Evolutionary conservation across 2,888 invertebrate species (phyloP).

Genomic region (Seira musarum): DNA sequence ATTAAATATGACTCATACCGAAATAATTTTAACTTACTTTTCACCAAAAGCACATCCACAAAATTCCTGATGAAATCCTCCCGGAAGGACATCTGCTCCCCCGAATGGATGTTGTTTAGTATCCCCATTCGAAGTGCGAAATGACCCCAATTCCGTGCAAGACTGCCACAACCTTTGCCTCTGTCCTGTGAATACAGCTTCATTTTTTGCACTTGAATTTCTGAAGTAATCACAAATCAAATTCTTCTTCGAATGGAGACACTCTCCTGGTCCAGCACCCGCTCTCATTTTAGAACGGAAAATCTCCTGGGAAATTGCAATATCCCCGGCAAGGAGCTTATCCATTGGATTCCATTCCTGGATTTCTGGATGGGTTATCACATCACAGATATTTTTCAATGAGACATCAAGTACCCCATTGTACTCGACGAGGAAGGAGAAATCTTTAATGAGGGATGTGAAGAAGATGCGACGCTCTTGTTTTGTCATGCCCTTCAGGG

Average conservation of each 20-base stretch:
- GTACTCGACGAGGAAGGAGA: conserved; percentile 32
- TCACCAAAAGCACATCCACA: conserved; percentile 40
- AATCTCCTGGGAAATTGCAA: conserved; percentile 28
- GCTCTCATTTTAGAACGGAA: conserved; percentile 25
- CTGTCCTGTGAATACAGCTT: conserved; percentile 24
- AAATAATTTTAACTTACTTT: conserved; percentile 17
- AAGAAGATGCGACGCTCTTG: conserved; percentile 28
- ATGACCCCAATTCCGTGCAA: conserved; percentile 43
- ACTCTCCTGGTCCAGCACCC: conserved; percentile 11
- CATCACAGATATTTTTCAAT: conserved; percentile 29
- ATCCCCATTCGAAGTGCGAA: conserved; percentile 30
- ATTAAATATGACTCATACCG: too few species aligned
- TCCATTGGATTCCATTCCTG: conserved; percentile 24
- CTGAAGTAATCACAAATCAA: conserved; percentile 31
- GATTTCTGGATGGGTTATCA: conserved; percentile 27
- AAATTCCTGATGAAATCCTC: conserved; percentile 22
- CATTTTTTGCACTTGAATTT: conserved; percentile 14
- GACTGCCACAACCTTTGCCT: conserved; percentile 36
- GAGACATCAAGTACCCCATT: conserved; percentile 32
- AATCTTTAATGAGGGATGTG: conserved; percentile 34
- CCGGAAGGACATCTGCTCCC: conserved; percentile 9
- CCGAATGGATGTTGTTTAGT: conserved; percentile 34
- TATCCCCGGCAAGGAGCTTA: conserved; percentile 27
- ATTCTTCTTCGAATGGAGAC: conserved; percentile 24
- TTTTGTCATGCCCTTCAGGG: conserved; percentile 31